Base-by-base conservation (phyloP, 2,113 vertebrate genomes). In the Oreotrochilus melanogaster region DNA sequence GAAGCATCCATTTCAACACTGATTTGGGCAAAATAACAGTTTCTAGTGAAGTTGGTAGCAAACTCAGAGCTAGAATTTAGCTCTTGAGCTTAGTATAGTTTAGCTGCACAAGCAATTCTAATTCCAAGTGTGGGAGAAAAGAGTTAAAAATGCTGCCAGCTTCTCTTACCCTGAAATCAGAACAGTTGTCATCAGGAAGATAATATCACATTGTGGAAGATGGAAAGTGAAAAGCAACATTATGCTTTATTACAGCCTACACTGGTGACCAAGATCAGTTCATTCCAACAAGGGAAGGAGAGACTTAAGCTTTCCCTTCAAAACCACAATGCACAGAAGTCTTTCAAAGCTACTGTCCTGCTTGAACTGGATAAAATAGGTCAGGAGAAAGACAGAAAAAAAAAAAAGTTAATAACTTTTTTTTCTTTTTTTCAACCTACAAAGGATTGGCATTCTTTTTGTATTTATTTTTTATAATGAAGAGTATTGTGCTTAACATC, bases 291-390 rank as follows among this genome's bases (percentile, higher is more conserved):
- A 45, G 1, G 0, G 12, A 69, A 15, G 13, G 19, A 61, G 91
- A 70, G 27, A 73, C 73, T 91, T 88, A 42, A 73, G 69, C 22
- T 64, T 70, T 89, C 57, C 21, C 61, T 87, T 84, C 66, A 81
- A 71, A 94, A 84, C 7, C 18, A 56, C 45, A 91, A 71, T 12
- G 5, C 43, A 84, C 0, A 78, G 47, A 81, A 58, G 10, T 48
- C 19, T 89, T 92, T 84, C 64, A 54, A 86, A 81, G 78, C 79
- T 81, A 37, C 51, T 61, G 14, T 65, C 78, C 21, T 45, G 6
- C 65, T 62, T 76, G 42, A 88, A 75, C 24, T 37, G 50, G 15
- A 79, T 76, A 86, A 94, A 93, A 95, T 45, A 91, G 53, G 62
- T 95, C 85, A 95, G 18, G 35, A 53, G 24, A 87, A 94, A 56